These are phyloP conservation scores for Aplidium turbinatum DNA, from an alignment of 23 tunicate species.

Conservation along the genomic window DNA sequence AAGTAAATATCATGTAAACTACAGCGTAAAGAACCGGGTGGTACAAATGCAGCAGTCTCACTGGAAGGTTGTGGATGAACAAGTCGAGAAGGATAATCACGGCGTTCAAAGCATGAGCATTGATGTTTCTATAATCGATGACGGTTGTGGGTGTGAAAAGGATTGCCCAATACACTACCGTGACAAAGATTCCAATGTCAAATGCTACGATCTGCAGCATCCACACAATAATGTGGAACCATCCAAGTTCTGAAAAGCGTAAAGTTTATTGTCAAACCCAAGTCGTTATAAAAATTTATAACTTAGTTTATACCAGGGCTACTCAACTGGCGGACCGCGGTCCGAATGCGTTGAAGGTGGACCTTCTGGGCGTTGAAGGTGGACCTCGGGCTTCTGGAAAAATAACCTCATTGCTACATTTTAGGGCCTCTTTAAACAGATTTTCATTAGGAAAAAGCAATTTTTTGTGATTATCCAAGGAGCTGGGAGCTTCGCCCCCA, in stretches of 20 bases:
- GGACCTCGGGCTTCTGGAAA: too few species aligned
- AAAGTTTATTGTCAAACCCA: too few species aligned
- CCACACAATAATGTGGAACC: conserved; percentile 41
- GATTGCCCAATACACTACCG: conserved; percentile 29
- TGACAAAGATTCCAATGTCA: conserved; percentile 25
- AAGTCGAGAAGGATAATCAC: conserved; percentile 44
- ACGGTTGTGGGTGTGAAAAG: background rate
- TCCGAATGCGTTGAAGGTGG: too few species aligned
- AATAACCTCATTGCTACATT: too few species aligned
- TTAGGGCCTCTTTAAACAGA: too few species aligned
- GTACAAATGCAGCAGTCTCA: conserved; percentile 34
- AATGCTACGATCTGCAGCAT: conserved; percentile 21
- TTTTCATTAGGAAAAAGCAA: too few species aligned
- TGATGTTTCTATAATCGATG: conserved; percentile 10
- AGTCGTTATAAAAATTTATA: too few species aligned
- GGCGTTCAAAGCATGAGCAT: conserved; percentile 30
- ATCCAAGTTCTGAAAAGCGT: conserved; percentile 30
- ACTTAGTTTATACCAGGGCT: too few species aligned
- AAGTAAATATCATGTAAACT: conserved; percentile 31
- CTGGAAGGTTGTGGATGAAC: conserved; percentile 23
- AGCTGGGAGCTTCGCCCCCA: too few species aligned
- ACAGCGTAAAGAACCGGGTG: conserved; percentile 11
- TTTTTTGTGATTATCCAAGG: too few species aligned
- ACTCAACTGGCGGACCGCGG: too few species aligned
- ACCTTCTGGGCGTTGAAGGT: too few species aligned